Evolutionary conservation across 1,140 invertebrate species (phyloP).

Genomic region (Pteromalus puparum): DNA sequence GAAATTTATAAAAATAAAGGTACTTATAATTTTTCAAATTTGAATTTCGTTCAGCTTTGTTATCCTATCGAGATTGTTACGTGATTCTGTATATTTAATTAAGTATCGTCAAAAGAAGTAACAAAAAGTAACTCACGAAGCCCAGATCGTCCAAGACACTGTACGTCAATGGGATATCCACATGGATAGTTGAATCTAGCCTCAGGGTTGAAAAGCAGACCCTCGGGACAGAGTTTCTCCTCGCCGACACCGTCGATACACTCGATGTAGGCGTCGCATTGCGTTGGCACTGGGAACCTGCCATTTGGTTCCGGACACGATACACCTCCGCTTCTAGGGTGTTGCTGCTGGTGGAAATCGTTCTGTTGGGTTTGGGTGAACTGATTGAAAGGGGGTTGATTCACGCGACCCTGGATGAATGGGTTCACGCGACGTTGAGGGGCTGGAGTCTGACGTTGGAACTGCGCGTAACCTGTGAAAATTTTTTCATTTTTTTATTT

Average conservation of each 20-base stretch:
- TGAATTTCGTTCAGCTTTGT: no score
- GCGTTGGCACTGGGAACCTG: slow-evolving; percentile 80
- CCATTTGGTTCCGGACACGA: slow-evolving; percentile 82
- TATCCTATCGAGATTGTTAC: no score
- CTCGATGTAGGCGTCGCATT: slow-evolving; percentile 85
- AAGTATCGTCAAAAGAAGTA: background rate
- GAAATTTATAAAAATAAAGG: background rate
- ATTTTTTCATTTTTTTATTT: background rate
- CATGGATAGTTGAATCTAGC: slow-evolving; percentile 86
- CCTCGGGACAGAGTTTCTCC: slow-evolving; percentile 89
- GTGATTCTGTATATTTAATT: no score
- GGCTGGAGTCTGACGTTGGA: slow-evolving; percentile 1
- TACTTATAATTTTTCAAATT: background rate
- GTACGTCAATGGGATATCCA: slow-evolving; percentile 88
- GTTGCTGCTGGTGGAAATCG: background rate
- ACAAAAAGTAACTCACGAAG: slow-evolving; percentile 80
- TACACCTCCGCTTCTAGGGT: background rate
- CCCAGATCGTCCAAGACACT: slow-evolving; percentile 82
- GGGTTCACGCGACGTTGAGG: slow-evolving; percentile 8
- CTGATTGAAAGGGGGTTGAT: background rate
- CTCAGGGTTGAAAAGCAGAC: slow-evolving; percentile 87
- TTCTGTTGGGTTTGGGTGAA: background rate
- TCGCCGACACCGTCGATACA: slow-evolving; percentile 84
- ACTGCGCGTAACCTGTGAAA: slow-evolving; percentile 11
- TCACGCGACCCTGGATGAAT: background rate